Conservation (phyloP, 64 coral and sea anemone species). For the Stichodactyla helianthus region DNA sequence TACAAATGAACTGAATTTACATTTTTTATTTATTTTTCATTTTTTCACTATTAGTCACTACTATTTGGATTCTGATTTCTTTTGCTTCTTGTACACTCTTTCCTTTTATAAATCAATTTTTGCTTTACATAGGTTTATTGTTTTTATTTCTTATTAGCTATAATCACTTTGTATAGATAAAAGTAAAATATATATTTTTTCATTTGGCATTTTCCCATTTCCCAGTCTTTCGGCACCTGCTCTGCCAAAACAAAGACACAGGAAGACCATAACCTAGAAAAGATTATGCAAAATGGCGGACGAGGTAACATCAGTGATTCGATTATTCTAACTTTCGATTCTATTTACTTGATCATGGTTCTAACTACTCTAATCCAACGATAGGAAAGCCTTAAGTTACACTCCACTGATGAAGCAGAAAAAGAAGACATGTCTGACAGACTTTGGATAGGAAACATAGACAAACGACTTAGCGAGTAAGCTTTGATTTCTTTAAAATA, state of each 20-base stretch:
- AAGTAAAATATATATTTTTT: background rate
- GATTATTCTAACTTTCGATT: background rate
- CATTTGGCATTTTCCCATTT: background rate
- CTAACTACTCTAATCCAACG: background rate
- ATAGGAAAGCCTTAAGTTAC: background rate
- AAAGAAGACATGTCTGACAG: background rate
- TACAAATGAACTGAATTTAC: background rate
- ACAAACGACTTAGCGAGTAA: constrained; percentile 93
- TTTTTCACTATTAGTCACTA: background rate
- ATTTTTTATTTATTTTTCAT: background rate
- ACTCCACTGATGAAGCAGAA: background rate
- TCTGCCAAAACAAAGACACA: background rate
- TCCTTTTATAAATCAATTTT: no score
- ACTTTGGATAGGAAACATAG: constrained; percentile 90
- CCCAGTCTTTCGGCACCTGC: background rate
- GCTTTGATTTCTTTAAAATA: background rate
- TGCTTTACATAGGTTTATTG: no score
- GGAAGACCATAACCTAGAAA: background rate
- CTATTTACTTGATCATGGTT: background rate
- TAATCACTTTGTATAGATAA: no score
- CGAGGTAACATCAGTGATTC: background rate
- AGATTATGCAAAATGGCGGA: constrained; percentile 8
- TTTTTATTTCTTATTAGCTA: background rate
- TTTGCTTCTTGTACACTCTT: no score
- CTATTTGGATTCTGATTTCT: background rate